Conservation (phyloP, 2,797 vertebrate species). For the Emys orbicularis region DNA sequence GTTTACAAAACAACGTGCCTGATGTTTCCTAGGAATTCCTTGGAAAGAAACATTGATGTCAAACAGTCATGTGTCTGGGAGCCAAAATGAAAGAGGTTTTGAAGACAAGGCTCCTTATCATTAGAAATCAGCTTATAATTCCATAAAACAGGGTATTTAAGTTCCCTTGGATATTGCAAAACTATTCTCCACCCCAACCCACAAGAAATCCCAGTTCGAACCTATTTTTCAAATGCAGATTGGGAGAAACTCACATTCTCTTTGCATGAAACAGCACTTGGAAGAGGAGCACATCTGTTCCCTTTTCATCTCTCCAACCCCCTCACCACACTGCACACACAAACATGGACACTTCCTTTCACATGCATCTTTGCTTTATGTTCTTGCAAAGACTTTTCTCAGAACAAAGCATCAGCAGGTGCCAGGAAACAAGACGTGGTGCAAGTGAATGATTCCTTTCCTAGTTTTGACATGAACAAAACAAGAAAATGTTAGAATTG, state of each 20-base stretch:
- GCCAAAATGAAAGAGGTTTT: conserved; percentile 64
- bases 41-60: conserved; percentile 27
- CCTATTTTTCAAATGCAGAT: conserved; percentile 41
- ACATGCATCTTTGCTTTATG: neutral
- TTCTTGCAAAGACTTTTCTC: conserved; percentile 30
- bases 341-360: conserved; percentile 52
- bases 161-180: conserved; percentile 11
- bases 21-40: conserved; percentile 41
- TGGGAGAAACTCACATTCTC: conserved; percentile 1
- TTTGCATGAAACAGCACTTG: conserved; percentile 39
- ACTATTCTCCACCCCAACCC: neutral
- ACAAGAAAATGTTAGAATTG: conserved; percentile 28
- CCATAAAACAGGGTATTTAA: neutral
- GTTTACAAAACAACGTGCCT: conserved; percentile 45
- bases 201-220: conserved; percentile 26
- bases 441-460: conserved; percentile 39
- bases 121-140: neutral
- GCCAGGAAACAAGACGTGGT: conserved; percentile 29
- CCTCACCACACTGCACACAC: neutral
- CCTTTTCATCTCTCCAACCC: neutral
- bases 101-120: neutral
- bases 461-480: conserved; percentile 18
- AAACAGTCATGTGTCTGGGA: conserved; percentile 11
- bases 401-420: conserved; percentile 24
- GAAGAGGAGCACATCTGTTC: conserved; percentile 26